phyloP scores from a whole-genome alignment of 1,140 invertebrate species.

The Adoxophyes honmai region DNA sequence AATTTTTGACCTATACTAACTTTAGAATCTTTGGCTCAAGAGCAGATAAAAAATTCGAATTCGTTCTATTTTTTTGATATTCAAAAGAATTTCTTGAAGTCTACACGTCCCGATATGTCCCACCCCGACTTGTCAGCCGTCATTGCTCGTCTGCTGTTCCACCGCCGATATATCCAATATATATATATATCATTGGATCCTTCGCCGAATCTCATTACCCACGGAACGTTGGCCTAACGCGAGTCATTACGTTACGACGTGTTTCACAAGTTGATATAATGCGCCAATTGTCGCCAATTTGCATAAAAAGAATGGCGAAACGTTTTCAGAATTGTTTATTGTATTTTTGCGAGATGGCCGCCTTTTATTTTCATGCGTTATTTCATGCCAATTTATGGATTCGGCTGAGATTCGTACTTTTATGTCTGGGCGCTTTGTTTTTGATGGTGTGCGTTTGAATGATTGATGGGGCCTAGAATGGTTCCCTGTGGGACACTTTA shows the following conservation, averaged over 20 bases:
- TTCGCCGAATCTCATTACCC: background rate
- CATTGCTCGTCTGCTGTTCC: background rate
- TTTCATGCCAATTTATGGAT: background rate
- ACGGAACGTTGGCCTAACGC: background rate
- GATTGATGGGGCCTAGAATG: background rate
- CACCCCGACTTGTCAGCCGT: no score
- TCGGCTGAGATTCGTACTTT: no score
- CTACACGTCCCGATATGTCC: no score
- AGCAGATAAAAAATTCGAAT: no score
- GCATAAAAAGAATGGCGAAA: conserved; percentile 5
- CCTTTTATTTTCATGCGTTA: background rate
- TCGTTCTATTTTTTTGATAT: no score
- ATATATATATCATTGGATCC: conserved; percentile 11
- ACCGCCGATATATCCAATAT: background rate
- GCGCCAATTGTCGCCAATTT: conserved; percentile 11
- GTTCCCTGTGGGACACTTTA: background rate
- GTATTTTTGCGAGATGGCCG: background rate
- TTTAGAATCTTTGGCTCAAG: no score
- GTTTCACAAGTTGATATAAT: conserved; percentile 15
- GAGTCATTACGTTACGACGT: conserved; percentile 12
- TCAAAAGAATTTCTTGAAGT: no score
- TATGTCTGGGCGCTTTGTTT: no score
- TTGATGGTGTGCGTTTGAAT: no score
- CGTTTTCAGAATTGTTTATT: background rate
- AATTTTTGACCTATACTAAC: no score